Conservation (phyloP, 2,113 vertebrate genomes). For the human (Homo sapiens) region DNA sequence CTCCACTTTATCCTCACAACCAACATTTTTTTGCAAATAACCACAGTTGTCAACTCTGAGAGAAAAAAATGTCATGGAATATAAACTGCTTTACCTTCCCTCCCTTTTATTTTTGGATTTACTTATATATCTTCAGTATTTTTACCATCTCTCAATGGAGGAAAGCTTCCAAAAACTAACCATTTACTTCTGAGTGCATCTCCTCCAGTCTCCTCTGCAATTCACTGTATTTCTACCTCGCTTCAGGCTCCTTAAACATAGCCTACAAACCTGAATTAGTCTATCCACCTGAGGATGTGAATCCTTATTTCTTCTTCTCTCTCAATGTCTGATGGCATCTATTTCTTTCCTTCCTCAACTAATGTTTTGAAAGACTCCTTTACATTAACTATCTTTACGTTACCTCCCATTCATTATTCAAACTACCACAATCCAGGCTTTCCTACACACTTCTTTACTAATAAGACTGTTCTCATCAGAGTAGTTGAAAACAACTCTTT, state of each 20-base stretch:
- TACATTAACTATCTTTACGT: conserved; percentile 13
- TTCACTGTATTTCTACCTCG: not conserved
- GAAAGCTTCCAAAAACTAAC: not conserved
- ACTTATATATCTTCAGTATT: not conserved
- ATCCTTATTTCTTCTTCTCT: not conserved
- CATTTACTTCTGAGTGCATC: not conserved
- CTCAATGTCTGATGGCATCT: not conserved
- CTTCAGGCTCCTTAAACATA: not conserved
- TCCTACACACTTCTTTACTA: not conserved
- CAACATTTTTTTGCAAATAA: not conserved
- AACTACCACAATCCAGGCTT: not conserved
- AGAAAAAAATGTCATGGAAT: not conserved
- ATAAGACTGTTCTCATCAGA: not conserved
- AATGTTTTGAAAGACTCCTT: not conserved
- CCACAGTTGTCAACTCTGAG: not conserved
- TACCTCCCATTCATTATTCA: not conserved
- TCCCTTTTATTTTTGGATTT: not conserved
- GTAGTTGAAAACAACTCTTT: not conserved
- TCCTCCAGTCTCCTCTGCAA: not conserved
- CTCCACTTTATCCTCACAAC: not conserved
- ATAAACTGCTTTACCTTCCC: not conserved
- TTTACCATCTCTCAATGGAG: not conserved
- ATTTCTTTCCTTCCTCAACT: not conserved
- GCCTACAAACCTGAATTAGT: not conserved
- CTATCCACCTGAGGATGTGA: not conserved